Base-by-base conservation (phyloP, 2,797 vertebrate species). In the Bradypodion pumilum region DNA sequence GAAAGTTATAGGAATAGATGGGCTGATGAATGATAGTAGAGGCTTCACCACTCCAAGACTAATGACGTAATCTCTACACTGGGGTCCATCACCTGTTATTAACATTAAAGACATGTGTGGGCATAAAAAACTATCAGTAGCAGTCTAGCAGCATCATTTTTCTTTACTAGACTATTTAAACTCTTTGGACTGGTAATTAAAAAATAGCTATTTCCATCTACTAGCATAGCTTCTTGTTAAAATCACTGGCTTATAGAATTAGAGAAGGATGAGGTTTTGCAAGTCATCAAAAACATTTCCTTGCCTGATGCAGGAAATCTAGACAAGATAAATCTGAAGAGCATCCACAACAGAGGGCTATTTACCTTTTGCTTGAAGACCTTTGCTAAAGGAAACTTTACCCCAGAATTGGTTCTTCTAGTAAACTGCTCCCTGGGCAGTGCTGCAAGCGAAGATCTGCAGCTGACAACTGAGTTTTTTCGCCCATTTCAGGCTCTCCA, bases 1-100 rank as follows among this genome's bases (percentile, higher is more conserved):
- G 95, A 99, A 99, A 90, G 98, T 99, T 95, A 99, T 99, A 89
- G 99, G 99, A 94, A 99, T 99, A 95, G 98, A 98, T 89, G 98
- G 99, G 94, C 97, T 99, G 97, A 99, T 99, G 96, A 99, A 99
- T 84, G 98, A 97, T 87, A 99, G 97, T 93, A 99, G 94, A 2
- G 99, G 99, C 88, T 99, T 99, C 91, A 99, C 99, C 88, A 99
- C 99, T 21, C 99, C 98, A 86, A 99, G 95, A 84, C 97, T 98
- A 94, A 99, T 99, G 85, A 99, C 98, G 42, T 99, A 99, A 95
- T 99, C 99, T 95, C 99, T 97, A 96, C 98, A 99, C 85, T 99
- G 98, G 85, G 99, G 99, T 10, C 99, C 99, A 56, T 99, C 99
- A 92, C 99, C 99, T 99, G 16, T 93, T 4, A 85, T 32, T 83